Percentiles rank a stretch among this genome's conserved stretches.
Conservation (phyloP, 2,888 invertebrate genomes). For the Temnothorax ravouxi region DNA sequence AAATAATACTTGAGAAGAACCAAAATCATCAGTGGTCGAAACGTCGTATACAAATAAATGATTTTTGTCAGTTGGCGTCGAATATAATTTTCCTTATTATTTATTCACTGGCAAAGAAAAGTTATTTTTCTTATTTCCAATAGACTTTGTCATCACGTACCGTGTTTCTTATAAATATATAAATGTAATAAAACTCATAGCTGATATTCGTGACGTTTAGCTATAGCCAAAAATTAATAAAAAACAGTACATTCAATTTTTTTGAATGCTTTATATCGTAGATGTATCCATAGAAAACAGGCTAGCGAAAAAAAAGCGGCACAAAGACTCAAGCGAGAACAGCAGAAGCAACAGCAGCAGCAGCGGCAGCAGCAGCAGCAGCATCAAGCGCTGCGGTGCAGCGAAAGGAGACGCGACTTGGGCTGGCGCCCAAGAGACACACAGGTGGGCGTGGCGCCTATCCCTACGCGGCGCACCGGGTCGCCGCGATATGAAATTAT, state of each 20-base stretch:
- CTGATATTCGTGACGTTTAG: background rate
- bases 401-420: slow-evolving; percentile 73
- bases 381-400: slow-evolving; percentile 65
- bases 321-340: slow-evolving; percentile 55
- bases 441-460: slow-evolving; percentile 84
- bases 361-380: slow-evolving; percentile 32
- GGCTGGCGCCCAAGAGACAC: slow-evolving; percentile 79
- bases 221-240: background rate
- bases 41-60: too few species aligned
- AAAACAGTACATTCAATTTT: background rate
- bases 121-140: background rate
- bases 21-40: too few species aligned
- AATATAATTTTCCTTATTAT: too few species aligned
- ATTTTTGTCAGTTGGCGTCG: too few species aligned
- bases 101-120: too few species aligned
- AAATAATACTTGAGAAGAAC: too few species aligned
- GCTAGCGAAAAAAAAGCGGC: slow-evolving; percentile 18
- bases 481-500: slow-evolving; percentile 78
- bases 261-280: background rate
- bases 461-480: slow-evolving; percentile 79
- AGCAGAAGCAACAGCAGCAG: slow-evolving; percentile 37
- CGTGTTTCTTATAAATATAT: background rate
- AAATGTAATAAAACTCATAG: background rate
- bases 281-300: slow-evolving; percentile 11
- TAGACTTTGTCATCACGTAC: background rate